A percentile compares a stretch with the other conserved stretches of the same genome.
phyloP scores from a whole-genome alignment of 2,888 invertebrate genomes.

The Ischnus inquisitorius region DNA sequence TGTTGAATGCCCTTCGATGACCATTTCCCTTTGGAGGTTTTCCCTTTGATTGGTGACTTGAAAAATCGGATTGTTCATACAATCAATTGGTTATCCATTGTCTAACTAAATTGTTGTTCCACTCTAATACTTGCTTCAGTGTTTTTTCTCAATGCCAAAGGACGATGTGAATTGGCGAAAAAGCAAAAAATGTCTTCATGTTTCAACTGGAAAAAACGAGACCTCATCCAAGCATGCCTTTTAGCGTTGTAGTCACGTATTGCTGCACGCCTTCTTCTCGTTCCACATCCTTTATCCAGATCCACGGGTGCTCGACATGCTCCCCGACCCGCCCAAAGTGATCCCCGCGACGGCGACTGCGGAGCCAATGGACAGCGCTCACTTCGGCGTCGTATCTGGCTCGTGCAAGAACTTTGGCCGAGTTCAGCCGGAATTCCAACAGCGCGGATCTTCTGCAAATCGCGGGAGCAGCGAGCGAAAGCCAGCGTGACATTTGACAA shows the following conservation, averaged over 20 bases:
- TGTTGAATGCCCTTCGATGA: too few species aligned
- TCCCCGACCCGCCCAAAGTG: not conserved
- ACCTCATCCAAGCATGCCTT: not conserved
- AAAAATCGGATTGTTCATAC: too few species aligned
- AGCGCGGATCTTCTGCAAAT: not conserved
- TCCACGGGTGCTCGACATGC: not conserved
- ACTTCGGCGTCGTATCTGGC: not conserved
- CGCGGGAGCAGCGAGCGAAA: not conserved
- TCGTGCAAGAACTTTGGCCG: conserved; percentile 25
- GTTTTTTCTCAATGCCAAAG: too few species aligned
- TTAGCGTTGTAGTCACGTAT: not conserved
- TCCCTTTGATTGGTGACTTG: too few species aligned
- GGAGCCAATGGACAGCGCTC: conserved; percentile 7
- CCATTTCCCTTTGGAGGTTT: too few species aligned
- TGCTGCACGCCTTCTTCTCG: not conserved
- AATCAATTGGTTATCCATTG: too few species aligned
- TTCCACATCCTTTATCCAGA: not conserved
- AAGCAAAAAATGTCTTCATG: too few species aligned
- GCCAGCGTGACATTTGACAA: not conserved
- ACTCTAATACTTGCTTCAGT: too few species aligned
- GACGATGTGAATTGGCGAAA: too few species aligned
- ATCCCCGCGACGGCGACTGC: not conserved
- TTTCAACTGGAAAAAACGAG: conserved; percentile 7
- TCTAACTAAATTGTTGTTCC: too few species aligned
- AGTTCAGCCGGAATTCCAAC: conserved; percentile 2